Conservation (phyloP, 2,888 invertebrate species). For the Subacronicta megacephala region DNA sequence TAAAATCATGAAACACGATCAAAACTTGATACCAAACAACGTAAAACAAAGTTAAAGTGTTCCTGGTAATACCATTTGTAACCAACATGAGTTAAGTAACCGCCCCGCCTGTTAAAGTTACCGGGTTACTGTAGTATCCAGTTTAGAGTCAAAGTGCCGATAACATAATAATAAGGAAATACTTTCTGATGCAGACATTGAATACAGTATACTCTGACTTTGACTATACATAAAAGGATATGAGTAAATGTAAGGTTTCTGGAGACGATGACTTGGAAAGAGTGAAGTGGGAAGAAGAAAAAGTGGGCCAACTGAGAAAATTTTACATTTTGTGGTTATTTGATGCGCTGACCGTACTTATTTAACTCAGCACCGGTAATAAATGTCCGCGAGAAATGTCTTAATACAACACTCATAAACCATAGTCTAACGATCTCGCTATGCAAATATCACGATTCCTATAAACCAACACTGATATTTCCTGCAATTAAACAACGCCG, state of each 20-base stretch:
- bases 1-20: slow-evolving; percentile 15
- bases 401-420: slow-evolving; percentile 23
- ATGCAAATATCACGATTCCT: slow-evolving; percentile 24
- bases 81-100: slow-evolving; percentile 9
- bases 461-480: slow-evolving; percentile 5
- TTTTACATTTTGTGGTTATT: too few relatives aligned
- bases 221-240: too few relatives aligned
- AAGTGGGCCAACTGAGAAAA: too few relatives aligned
- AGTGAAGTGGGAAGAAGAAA: too few relatives aligned
- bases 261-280: too few relatives aligned
- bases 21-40: slow-evolving; percentile 6
- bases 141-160: background rate
- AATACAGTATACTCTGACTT: background rate
- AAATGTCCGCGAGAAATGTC: slow-evolving; percentile 11
- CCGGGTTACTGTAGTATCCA: background rate
- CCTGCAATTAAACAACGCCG: background rate
- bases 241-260: too few relatives aligned
- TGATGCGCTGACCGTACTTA: background rate
- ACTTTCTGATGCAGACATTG: background rate
- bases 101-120: background rate
- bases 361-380: slow-evolving; percentile 6
- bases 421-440: slow-evolving; percentile 17
- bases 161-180: background rate
- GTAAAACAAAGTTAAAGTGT: slow-evolving; percentile 31
- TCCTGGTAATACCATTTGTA: slow-evolving; percentile 9